Conservation (phyloP, 2,113 vertebrate species). For the Ondatra zibethicus region DNA sequence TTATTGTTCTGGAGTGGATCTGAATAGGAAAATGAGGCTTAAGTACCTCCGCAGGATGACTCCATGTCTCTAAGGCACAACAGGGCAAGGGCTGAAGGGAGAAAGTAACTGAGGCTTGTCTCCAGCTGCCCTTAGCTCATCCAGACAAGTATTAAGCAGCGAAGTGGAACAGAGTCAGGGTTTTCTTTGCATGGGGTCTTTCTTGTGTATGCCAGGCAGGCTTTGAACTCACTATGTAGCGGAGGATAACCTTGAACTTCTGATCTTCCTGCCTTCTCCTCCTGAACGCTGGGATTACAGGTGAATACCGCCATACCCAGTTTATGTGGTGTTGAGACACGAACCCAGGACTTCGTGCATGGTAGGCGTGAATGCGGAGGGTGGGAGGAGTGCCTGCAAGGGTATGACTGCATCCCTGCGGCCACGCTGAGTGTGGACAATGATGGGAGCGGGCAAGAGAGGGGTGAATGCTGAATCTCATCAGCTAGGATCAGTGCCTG, state of each 20-base stretch:
- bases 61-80: neutral
- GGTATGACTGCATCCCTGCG: neutral
- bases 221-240: neutral
- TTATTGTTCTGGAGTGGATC: neutral
- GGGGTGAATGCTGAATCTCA: neutral
- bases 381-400: neutral
- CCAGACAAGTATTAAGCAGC: neutral
- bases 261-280: neutral
- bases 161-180: neutral
- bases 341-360: neutral
- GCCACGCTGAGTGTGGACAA: neutral
- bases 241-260: neutral
- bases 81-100: neutral
- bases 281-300: no score
- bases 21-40: neutral
- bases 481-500: neutral
- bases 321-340: neutral
- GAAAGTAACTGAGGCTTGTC: neutral
- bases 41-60: neutral
- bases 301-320: no score
- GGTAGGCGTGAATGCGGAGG: neutral
- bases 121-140: neutral
- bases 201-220: neutral
- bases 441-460: neutral
- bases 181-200: neutral